Evolutionary conservation across 2,888 invertebrate genomes (phyloP).

Genomic region (Aricia artaxerxes): DNA sequence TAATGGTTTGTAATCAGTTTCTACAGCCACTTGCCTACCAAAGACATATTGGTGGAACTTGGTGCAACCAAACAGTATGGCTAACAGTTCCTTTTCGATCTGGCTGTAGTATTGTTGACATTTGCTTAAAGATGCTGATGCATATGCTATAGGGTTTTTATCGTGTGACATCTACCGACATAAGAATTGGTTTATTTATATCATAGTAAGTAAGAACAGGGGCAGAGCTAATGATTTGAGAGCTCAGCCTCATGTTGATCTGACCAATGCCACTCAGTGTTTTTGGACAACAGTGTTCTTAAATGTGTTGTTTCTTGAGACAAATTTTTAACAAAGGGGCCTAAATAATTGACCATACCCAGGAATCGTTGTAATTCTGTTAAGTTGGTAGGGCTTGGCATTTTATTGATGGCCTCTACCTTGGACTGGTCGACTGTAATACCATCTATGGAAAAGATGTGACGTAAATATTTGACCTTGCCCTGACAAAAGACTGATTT

Average conservation of each 20-base stretch:
- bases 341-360: slow-evolving; percentile 42
- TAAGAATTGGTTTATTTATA: slow-evolving; percentile 35
- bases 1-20: slow-evolving; percentile 35
- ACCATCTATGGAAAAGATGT: slow-evolving; percentile 39
- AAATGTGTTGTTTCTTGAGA: slow-evolving; percentile 36
- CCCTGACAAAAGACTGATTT: slow-evolving; percentile 36
- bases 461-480: slow-evolving; percentile 40
- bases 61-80: slow-evolving; percentile 34
- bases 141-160: slow-evolving; percentile 37
- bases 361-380: slow-evolving; percentile 42
- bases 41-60: slow-evolving; percentile 39
- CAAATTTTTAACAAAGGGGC: slow-evolving; percentile 38
- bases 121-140: slow-evolving; percentile 34
- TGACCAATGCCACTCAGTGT: slow-evolving; percentile 45
- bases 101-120: slow-evolving; percentile 34
- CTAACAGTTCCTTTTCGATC: slow-evolving; percentile 36
- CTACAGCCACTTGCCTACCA: slow-evolving; percentile 31
- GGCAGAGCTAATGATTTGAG: slow-evolving; percentile 37
- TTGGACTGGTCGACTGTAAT: slow-evolving; percentile 35
- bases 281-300: slow-evolving; percentile 42
- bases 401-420: slow-evolving; percentile 39
- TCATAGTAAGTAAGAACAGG: slow-evolving; percentile 42
- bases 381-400: slow-evolving; percentile 37
- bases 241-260: slow-evolving; percentile 42
- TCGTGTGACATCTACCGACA: slow-evolving; percentile 40